Evolutionary conservation across 2,888 invertebrate genomes (phyloP), one percentile per base, ranked within the genome.

Genomic region (Calephelis perditalis): DNA sequence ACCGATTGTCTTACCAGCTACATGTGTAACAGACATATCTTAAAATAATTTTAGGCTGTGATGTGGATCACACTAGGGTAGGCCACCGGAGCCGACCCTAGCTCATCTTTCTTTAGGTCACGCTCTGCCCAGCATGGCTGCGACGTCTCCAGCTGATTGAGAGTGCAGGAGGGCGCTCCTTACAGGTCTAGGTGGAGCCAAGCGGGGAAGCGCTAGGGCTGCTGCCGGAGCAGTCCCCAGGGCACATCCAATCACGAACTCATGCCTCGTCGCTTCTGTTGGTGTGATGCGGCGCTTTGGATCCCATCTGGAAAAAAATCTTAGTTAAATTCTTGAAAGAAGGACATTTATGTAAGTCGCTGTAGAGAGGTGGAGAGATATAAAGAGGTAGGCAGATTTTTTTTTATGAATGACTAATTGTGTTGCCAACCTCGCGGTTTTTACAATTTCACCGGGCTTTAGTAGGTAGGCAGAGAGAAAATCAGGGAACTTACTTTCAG

Each of bases 221-320:
- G 76, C 93, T 58, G 74, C 84, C 54, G 81, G 92, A 67, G 84
- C 85, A 67, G 78, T 68, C 44, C 83, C 90, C 0, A 86, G 71
- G 0, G 86, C 73, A 59, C 85, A 85, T 5, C 93, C 92, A 7
- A 92, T 92, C 68, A 93, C 93, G 72, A 97, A 98, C 75, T 96
- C 96, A 85, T 98, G 98, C 60, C 95, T 94, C 35, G 96, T 92
- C 3, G 98, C 98, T 79, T 98, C 97, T 61, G 96, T 96, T 0
- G 98, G 96, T 5, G 96, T 97, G 94, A 98, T 94, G 67, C 98
- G 94, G 66, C 96, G 95, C 76, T 95, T 95, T 15, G 98, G 96
- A 86, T 98, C 97, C 98, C 98, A 98, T 82, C 96, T 96, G 86
- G 70, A 69, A 68, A 63, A 36, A 62, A 36, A 36, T 7, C 40